phyloP scores from a whole-genome alignment of 2,888 invertebrate species.

The Catocala nupta region DNA sequence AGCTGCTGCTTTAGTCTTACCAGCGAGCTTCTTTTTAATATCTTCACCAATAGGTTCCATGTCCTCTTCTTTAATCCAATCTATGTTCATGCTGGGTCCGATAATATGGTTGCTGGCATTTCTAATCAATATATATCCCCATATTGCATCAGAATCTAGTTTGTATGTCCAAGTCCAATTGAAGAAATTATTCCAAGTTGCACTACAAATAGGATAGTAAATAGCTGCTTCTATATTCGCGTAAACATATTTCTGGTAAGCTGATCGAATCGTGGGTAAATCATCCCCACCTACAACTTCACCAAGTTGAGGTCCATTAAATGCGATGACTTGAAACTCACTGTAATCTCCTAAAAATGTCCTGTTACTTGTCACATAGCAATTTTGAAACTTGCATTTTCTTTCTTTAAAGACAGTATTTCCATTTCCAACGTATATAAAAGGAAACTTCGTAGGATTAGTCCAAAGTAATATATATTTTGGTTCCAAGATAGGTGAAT shows the following conservation, averaged over 20 bases:
- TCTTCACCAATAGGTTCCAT: conserved; percentile 54
- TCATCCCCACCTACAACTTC: conserved; percentile 44
- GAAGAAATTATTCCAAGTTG: conserved; percentile 66
- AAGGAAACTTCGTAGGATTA: conserved; percentile 59
- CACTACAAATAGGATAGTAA: conserved; percentile 63
- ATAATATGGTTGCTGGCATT: conserved; percentile 60
- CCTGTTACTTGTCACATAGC: conserved; percentile 68
- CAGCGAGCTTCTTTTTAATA: conserved; percentile 49
- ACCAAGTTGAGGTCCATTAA: conserved; percentile 67
- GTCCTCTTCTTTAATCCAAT: conserved; percentile 57
- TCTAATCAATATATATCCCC: conserved; percentile 68
- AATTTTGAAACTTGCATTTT: conserved; percentile 68
- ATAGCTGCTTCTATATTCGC: conserved; percentile 70
- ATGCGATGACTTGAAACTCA: conserved; percentile 67
- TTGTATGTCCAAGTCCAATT: conserved; percentile 81
- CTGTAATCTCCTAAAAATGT: conserved; percentile 57
- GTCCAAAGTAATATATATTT: conserved; percentile 76
- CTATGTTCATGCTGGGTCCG: conserved; percentile 60
- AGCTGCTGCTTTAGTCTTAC: conserved; percentile 63
- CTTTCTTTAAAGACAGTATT: conserved; percentile 61
- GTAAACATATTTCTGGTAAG: conserved; percentile 70
- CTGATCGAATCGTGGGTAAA: conserved; percentile 55
- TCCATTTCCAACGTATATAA: conserved; percentile 66
- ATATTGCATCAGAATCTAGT: conserved; percentile 68
- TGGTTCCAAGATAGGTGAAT: conserved; percentile 4